Evolutionary conservation across 2,888 invertebrate species (phyloP).

Genomic region (Creontiades dilutus): DNA sequence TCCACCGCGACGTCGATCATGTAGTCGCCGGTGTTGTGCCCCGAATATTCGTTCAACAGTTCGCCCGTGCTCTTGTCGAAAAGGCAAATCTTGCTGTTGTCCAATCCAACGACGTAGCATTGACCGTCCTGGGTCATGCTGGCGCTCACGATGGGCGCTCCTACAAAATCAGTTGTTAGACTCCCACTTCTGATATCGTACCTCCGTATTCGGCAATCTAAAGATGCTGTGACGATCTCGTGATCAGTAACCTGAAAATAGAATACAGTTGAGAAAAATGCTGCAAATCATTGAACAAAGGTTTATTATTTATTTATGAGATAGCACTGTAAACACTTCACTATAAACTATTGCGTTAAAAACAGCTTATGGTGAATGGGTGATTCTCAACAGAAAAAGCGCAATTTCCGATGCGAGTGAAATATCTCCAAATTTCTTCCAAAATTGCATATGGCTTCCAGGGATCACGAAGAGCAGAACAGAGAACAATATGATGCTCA

Average conservation of each 20-base stretch:
- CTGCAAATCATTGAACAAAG: too few species aligned
- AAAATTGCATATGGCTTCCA: too few species aligned
- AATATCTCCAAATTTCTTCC: too few species aligned
- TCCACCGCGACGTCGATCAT: slow-evolving; percentile 93
- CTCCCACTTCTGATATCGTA: slow-evolving; percentile 95
- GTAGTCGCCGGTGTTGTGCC: slow-evolving; percentile 90
- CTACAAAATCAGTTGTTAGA: slow-evolving; percentile 90
- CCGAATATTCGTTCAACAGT: slow-evolving; percentile 85
- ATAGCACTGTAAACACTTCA: too few species aligned
- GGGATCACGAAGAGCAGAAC: too few species aligned
- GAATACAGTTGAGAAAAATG: too few species aligned
- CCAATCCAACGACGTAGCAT: slow-evolving; percentile 91
- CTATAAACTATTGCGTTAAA: too few species aligned
- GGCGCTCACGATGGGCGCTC: slow-evolving; percentile 90
- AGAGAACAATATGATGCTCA: too few species aligned
- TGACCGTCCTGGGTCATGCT: slow-evolving; percentile 95
- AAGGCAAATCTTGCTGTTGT: slow-evolving; percentile 89
- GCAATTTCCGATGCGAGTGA: too few species aligned
- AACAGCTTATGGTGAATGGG: too few species aligned
- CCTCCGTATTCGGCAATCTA: slow-evolving; percentile 91
- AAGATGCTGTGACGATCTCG: slow-evolving; percentile 93
- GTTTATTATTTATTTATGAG: too few species aligned
- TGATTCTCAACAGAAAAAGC: too few species aligned
- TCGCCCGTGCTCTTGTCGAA: slow-evolving; percentile 93
- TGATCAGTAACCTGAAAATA: slow-evolving; percentile 86